Evolutionary conservation across 2,888 invertebrate species (phyloP).

Genomic region (Punctoribates punctum): DNA sequence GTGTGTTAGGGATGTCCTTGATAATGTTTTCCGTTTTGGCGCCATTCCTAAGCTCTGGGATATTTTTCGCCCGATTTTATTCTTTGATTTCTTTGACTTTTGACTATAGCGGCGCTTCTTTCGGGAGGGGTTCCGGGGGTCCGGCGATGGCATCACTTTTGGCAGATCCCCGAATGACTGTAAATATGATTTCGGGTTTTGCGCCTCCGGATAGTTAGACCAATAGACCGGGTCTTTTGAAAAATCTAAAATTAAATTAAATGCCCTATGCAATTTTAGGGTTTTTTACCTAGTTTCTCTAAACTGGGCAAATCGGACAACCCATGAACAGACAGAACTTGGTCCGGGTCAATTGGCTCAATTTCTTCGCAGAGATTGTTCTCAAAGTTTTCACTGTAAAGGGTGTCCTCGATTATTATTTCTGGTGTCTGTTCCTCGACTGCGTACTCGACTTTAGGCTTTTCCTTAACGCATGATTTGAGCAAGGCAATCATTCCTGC

Average conservation of each 20-base stretch:
- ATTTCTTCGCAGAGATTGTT: background rate
- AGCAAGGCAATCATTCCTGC: no score
- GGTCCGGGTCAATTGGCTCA: no score
- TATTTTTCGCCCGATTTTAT: background rate
- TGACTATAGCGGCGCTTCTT: background rate
- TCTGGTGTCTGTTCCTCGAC: background rate
- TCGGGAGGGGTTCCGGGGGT: background rate
- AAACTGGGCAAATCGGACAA: background rate
- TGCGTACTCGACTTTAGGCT: no score
- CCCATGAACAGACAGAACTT: background rate
- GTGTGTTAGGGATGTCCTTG: background rate
- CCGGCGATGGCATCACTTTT: slow-evolving; percentile 22
- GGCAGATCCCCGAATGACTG: slow-evolving; percentile 14
- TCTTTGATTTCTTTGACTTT: background rate
- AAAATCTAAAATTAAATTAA: background rate
- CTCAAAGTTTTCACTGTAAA: background rate
- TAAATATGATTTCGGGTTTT: slow-evolving; percentile 11
- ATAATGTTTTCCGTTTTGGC: background rate
- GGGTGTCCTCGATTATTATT: background rate
- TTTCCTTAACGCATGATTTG: no score
- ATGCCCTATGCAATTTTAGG: no score
- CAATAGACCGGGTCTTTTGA: background rate
- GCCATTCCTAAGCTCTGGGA: background rate
- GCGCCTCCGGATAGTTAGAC: slow-evolving; percentile 30
- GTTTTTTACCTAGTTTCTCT: background rate